Base-by-base conservation (phyloP, 2,797 vertebrate genomes). In the Sebastes jordani region DNA sequence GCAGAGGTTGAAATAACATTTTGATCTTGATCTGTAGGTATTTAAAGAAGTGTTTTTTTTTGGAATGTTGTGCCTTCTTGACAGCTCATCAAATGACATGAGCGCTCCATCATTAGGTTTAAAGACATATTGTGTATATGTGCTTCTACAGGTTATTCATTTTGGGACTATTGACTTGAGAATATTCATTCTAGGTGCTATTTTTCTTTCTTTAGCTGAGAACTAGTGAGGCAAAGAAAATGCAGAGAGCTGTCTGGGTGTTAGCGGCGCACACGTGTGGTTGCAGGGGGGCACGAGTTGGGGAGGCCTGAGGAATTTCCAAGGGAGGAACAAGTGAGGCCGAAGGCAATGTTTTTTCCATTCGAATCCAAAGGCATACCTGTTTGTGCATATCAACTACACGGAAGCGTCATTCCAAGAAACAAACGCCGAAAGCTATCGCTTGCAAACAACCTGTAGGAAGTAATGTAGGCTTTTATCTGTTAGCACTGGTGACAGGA, bases 271-370 rank as follows among this genome's bases (percentile, higher is more conserved):
- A 81, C 81, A 75, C 71, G 16, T 76, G 73, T 80, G 89, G 74
- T 82, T 88, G 77, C 54, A 74, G 38, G 58, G 80, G 80, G 78
- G 68, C 55, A 71, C 69, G 72, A 42, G 52, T 85, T 58, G 68
- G 77, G 83, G 86, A 89, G 87, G 84, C 87, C 83, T 84, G 82
- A 93, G 91, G 93, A 95, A 95, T 94, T 95, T 94, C 83, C 89
- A 91, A 81, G 55, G n/a, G 32, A 79, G 85, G 90, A 95, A 92
- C 91, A 90, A 86, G 82, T 77, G 62, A 87, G 87, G 91, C 94
- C 30, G 16, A 73, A 91, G 92, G 94, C 89, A 0, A 63, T n/a
- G 80, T 80, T 87, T 92, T 92, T 90, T 83, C 75, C 71, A 73
- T 91, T 88, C 66, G 80, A 87, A 85, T 90, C 74, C 75, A 90